Evolutionary conservation across 1,140 invertebrate genomes (phyloP).

Genomic region (Zophobas atratus): DNA sequence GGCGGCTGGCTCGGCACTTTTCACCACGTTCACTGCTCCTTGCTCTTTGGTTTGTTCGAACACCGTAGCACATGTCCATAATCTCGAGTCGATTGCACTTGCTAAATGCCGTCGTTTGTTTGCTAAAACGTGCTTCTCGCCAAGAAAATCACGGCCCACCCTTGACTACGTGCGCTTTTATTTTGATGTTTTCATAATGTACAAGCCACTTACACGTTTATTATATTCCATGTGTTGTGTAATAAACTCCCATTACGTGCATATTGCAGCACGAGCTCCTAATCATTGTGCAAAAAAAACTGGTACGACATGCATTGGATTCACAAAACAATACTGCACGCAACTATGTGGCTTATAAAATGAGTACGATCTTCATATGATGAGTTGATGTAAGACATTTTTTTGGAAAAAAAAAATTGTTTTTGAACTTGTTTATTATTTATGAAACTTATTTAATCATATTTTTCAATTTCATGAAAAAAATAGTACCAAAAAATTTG

Average conservation of each 20-base stretch:
- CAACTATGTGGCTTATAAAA: too few species aligned
- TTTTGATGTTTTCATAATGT: slow-evolving; percentile 40
- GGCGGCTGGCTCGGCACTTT: slow-evolving; percentile 35
- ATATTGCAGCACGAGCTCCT: slow-evolving; percentile 32
- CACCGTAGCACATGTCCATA: slow-evolving; percentile 41
- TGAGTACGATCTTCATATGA: too few species aligned
- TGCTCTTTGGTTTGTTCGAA: slow-evolving; percentile 35
- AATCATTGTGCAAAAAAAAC: background rate
- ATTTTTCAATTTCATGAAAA: too few species aligned
- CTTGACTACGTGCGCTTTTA: slow-evolving; percentile 36
- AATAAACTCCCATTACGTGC: slow-evolving; percentile 32
- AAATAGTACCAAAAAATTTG: too few species aligned
- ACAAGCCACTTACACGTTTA: slow-evolving; percentile 41
- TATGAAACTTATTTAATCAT: too few species aligned
- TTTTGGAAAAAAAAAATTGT: too few species aligned
- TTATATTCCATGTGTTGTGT: slow-evolving; percentile 26
- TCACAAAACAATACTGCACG: too few species aligned
- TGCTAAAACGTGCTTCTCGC: slow-evolving; percentile 41
- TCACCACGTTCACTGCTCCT: slow-evolving; percentile 36
- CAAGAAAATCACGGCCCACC: slow-evolving; percentile 37
- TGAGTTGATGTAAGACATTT: too few species aligned
- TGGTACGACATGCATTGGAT: background rate
- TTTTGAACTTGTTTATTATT: too few species aligned
- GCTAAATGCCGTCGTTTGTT: slow-evolving; percentile 39
- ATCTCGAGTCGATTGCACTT: slow-evolving; percentile 40